Evolutionary conservation across 2,888 invertebrate genomes (phyloP).

Genomic region (Acanthosepion esculentum): DNA sequence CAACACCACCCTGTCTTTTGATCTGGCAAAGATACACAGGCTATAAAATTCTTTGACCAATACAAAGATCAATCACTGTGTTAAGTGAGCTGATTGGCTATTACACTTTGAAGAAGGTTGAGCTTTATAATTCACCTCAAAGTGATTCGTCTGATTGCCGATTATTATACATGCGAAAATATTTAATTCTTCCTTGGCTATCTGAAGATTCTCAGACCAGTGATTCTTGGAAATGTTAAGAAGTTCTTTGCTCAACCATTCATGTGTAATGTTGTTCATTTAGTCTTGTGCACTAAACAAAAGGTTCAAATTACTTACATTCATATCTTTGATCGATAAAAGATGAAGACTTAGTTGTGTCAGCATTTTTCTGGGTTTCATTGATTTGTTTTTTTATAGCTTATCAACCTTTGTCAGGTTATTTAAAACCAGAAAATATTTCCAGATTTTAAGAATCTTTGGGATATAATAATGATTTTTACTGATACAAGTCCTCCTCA

Average conservation of each 20-base stretch:
- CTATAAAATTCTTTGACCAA: conserved; percentile 21
- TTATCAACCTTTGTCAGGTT: no score
- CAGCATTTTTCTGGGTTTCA: no score
- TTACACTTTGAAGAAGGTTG: background rate
- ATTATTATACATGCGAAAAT: background rate
- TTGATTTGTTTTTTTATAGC: no score
- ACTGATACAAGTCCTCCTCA: no score
- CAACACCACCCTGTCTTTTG: background rate
- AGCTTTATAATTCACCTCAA: background rate
- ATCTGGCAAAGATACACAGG: background rate
- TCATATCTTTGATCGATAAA: background rate
- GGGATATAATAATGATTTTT: no score
- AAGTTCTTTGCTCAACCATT: background rate
- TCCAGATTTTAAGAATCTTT: no score
- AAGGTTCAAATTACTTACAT: background rate
- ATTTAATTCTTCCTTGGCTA: background rate
- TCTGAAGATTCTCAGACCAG: background rate
- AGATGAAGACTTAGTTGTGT: no score
- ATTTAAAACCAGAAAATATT: no score
- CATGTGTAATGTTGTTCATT: background rate
- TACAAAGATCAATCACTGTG: background rate
- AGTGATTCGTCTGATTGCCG: background rate
- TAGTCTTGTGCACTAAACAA: background rate
- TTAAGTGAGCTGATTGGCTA: background rate
- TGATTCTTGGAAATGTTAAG: conserved; percentile 5